Evolutionary conservation across 2,113 vertebrate species (phyloP), one percentile per base, ranked within the genome.

Genomic region (Perca schrenkii): DNA sequence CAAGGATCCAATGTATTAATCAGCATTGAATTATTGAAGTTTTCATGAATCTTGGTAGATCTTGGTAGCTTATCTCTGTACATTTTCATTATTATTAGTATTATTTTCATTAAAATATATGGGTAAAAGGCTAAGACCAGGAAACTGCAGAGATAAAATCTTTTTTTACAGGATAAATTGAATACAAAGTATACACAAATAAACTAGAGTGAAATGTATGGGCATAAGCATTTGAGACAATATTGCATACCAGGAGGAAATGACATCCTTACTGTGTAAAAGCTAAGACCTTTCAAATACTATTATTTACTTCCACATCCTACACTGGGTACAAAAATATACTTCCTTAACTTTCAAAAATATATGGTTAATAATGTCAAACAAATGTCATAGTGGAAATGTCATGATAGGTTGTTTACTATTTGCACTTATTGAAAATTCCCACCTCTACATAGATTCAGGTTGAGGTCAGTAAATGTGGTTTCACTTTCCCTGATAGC

Each of bases 401-500:
- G 57, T 81, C 65, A 74, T 15, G 14, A 67, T 12, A 17, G 22
- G 43, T 21, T 85, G 75, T 82, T 89, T 85, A 80, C 16, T 83
- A n/a, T 77, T 73, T 76, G 63, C 4, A 21, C 65, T 65, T 86
- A 50, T 61, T 78, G 47, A 88, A 90, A 91, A 78, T 73, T 85
- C 68, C 74, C 86, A 85, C 64, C 47, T 71, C 28, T 25, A n/a
- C 36, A 15, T 66, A 52, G 69, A 31, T 67, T 83, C 21, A 52
- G 15, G 8, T 77, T 87, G 61, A 86, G 84, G 87, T 89, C 87
- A 90, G 22, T 86, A 7, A 49, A 58, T 11, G 21, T 63, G 80
- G 84, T 90, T 92, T 93, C 64, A 87, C 76, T 91, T 86, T 91
- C 74, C 85, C 25, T 0, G 31, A 73, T 68, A 87, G 86, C 75